Evolutionary conservation across 1,140 invertebrate species (phyloP).

Genomic region (Neodiprion lecontei): DNA sequence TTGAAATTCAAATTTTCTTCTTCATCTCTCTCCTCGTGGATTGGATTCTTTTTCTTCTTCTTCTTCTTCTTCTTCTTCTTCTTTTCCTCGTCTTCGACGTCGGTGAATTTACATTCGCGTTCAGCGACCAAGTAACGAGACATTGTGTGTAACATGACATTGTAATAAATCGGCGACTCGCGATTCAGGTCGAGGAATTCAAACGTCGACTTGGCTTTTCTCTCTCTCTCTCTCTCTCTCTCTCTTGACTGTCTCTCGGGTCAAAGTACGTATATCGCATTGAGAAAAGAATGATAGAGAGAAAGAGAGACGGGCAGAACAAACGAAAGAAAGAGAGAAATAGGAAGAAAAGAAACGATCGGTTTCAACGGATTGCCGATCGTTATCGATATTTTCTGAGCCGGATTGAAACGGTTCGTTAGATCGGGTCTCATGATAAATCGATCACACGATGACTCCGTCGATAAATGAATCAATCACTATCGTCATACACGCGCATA

Average conservation of each 20-base stretch:
- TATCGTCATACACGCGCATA: not conserved
- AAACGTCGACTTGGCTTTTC: not conserved
- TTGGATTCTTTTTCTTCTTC: not conserved
- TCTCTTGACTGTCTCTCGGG: not conserved
- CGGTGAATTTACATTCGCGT: too few relatives aligned
- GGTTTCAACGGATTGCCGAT: too few relatives aligned
- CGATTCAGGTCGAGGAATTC: not conserved
- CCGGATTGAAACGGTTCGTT: too few relatives aligned
- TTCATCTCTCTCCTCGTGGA: too few relatives aligned
- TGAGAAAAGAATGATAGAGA: not conserved
- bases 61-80: not conserved
- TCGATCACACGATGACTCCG: not conserved
- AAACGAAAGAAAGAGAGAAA: too few relatives aligned
- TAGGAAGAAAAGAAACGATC: too few relatives aligned
- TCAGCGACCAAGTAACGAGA: not conserved
- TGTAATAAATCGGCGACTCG: not conserved
- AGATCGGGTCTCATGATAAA: too few relatives aligned
- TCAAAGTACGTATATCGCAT: not conserved
- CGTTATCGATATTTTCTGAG: too few relatives aligned
- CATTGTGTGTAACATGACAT: not conserved
- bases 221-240: not conserved
- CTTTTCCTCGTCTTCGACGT: not conserved
- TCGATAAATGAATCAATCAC: constrained; percentile 5
- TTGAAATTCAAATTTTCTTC: too few relatives aligned
- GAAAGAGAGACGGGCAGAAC: not conserved